Evolutionary conservation across 1,140 invertebrate species (phyloP).

Genomic region (Marisa cornuarietis): DNA sequence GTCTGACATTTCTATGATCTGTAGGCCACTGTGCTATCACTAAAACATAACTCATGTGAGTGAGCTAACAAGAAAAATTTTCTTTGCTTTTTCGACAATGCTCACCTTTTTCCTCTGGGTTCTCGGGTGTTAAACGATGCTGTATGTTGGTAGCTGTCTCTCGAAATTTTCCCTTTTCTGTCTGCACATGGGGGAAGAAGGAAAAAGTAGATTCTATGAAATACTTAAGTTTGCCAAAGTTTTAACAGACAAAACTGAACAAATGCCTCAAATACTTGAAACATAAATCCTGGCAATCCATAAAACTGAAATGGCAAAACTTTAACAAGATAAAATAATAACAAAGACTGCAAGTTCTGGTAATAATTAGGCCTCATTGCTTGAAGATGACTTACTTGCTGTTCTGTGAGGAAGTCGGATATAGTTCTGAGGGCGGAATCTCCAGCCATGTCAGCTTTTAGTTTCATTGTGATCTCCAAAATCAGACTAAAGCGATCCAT

Average conservation of each 20-base stretch:
- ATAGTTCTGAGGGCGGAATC: conserved; percentile 40
- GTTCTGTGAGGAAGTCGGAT: conserved; percentile 44
- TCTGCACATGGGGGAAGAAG: neutral
- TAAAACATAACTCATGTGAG: too few relatives aligned
- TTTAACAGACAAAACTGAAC: neutral
- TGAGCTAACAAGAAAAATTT: too few relatives aligned
- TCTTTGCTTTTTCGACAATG: too few relatives aligned
- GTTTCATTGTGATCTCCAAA: conserved; percentile 69
- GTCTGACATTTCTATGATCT: too few relatives aligned
- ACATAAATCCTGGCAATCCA: neutral
- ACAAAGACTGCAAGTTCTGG: neutral
- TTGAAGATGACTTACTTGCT: conserved; percentile 42
- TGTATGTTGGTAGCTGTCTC: conserved; percentile 29
- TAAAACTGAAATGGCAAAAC: neutral
- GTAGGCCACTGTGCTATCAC: too few relatives aligned
- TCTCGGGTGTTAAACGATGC: neutral
- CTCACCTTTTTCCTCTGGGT: neutral
- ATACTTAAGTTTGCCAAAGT: too few relatives aligned
- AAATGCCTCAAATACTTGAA: neutral
- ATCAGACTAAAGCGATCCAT: conserved; percentile 78
- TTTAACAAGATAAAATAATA: neutral
- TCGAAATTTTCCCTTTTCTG: conserved; percentile 31
- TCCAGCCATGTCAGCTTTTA: conserved; percentile 52
- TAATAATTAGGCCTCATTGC: too few relatives aligned
- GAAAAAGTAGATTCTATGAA: neutral